Evolutionary conservation across 2,888 invertebrate genomes (phyloP).

Genomic region (Lepeophtheirus nordmannii): DNA sequence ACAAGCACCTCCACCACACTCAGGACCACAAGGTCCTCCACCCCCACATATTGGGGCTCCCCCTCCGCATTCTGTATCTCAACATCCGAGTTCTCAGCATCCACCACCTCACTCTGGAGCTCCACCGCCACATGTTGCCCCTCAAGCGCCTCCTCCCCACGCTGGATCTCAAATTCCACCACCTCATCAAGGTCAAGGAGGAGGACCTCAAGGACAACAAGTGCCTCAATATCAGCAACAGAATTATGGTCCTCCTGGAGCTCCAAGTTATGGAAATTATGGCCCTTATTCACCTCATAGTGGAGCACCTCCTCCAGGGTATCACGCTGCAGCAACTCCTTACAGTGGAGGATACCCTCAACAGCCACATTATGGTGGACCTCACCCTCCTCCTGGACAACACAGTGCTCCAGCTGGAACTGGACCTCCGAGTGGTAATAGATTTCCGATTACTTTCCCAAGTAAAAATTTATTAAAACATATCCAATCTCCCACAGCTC

Average conservation of each 20-base stretch:
- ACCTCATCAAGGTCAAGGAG: slow-evolving; percentile 24
- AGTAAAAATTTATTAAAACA: slow-evolving; percentile 26
- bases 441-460: slow-evolving; percentile 29
- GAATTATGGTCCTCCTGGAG: neutral
- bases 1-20: slow-evolving; percentile 27
- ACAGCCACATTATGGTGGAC: neutral
- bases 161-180: slow-evolving; percentile 30
- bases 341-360: too few relatives aligned
- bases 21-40: slow-evolving; percentile 26
- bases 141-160: slow-evolving; percentile 31
- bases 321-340: too few relatives aligned
- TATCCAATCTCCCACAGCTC: slow-evolving; percentile 3
- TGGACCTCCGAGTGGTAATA: slow-evolving; percentile 27
- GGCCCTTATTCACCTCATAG: too few relatives aligned
- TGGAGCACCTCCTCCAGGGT: neutral
- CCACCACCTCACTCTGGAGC: slow-evolving; percentile 2
- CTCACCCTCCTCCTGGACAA: slow-evolving; percentile 27
- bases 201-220: slow-evolving; percentile 27
- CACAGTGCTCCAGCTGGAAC: slow-evolving; percentile 31
- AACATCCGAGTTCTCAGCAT: too few relatives aligned
- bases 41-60: neutral
- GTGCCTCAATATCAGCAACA: neutral
- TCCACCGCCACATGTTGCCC: slow-evolving; percentile 26
- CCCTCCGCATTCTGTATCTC: neutral
- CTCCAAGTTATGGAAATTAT: neutral